Evolutionary conservation across 2,113 vertebrate genomes (phyloP), one percentile per base, ranked within the genome.

Genomic region (Corvus hawaiiensis): DNA sequence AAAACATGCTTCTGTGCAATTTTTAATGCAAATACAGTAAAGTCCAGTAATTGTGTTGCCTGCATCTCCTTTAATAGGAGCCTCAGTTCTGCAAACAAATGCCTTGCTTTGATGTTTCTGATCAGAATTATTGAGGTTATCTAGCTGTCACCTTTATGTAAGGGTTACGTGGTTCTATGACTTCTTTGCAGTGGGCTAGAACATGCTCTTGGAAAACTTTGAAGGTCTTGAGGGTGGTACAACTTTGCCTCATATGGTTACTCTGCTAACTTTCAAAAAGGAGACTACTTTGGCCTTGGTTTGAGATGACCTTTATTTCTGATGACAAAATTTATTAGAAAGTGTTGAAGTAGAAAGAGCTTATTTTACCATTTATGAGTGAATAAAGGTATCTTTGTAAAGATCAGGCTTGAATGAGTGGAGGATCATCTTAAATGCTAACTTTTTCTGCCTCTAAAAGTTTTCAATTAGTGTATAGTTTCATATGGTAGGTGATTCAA

Each of bases 111-210:
- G n/a, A 49, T 77, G n/a, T n/a, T 46, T 41, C 32, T n/a, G 22
- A 33, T 88, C 3, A 54, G 39, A 86, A 37, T 37, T 86, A 20
- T 10, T 68, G 49, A 88, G 44, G 41, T 69, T 91, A 37, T 48
- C 26, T 61, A 26, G 27, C 44, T 67, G 2, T 3, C 3, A 1
- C 12, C 46, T 69, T 61, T 66, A 26, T 1, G 0, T n/a, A 46
- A 58, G 32, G 17, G 2, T 37, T 90, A 11, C 0, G 0, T 3
- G 3, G 5, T 48, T 54, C 20, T 79, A 0, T n/a, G 32, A 16
- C 22, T 88, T 79, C 1, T 2, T 67, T 49, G 17, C 30, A 32
- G 14, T 43, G 56, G 9, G 7, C 27, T 74, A 2, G n/a, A n/a
- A 24, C 6, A 19, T 15, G 28, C 52, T n/a, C 49, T 59, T 62